These are phyloP conservation scores for Indri indri DNA, from an alignment of 2,113 vertebrate genomes.

Conservation along the genomic window DNA sequence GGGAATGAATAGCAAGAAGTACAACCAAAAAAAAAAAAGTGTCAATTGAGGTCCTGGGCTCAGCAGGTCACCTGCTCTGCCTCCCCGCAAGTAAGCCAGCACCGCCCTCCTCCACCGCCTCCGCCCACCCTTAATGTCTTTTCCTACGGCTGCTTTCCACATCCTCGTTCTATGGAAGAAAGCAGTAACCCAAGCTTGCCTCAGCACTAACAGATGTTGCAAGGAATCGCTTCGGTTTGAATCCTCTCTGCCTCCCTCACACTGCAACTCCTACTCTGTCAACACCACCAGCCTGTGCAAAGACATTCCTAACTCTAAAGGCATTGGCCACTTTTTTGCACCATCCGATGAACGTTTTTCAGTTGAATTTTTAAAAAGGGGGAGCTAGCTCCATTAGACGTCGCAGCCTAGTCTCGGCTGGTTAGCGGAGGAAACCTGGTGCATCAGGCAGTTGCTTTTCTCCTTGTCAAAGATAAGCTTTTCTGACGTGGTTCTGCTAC, in stretches of 20 bases:
- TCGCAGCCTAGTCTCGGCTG: neutral
- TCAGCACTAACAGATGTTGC: constrained; percentile 80
- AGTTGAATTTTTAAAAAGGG: neutral
- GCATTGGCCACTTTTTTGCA: neutral
- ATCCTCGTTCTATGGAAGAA: constrained; percentile 81
- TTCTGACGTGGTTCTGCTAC: neutral
- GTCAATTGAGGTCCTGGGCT: constrained; percentile 59
- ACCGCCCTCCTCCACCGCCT: constrained; percentile 62
- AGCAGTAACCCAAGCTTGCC: constrained; percentile 72
- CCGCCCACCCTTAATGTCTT: constrained; percentile 75
- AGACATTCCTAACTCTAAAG: neutral
- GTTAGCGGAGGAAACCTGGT: neutral
- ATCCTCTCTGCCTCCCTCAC: constrained; percentile 73
- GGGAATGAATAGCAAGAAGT: constrained; percentile 76
- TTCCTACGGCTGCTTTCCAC: constrained; percentile 80
- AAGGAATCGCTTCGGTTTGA: constrained; percentile 70
- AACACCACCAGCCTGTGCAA: neutral
- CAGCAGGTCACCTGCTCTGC: constrained; percentile 46
- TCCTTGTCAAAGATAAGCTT: neutral
- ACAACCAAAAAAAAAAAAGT: neutral
- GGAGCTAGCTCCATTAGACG: neutral
- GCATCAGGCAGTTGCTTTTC: neutral
- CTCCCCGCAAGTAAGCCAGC: constrained; percentile 48
- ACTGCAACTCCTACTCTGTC: neutral
- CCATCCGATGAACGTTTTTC: neutral